Evolutionary conservation across 2,113 vertebrate species (phyloP).

Genomic region (Oenanthe oenanthe): DNA sequence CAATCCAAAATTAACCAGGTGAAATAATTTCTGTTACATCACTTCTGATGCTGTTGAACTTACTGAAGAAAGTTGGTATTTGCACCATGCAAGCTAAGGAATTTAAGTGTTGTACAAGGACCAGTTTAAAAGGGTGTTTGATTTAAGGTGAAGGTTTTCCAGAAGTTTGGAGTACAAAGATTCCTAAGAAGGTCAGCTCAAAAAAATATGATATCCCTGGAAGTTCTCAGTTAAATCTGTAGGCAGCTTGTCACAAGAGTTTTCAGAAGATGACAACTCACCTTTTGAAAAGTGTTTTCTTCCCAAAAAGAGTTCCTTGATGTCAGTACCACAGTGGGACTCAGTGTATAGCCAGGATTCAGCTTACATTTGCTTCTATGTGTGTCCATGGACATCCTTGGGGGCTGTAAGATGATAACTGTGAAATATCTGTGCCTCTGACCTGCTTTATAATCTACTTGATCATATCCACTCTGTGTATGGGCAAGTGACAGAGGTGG

Average conservation of each 20-base stretch:
- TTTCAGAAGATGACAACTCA: not conserved
- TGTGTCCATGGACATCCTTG: not conserved
- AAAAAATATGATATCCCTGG: not conserved
- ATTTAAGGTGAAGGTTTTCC: not conserved
- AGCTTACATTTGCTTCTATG: fast-evolving
- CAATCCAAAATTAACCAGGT: not conserved
- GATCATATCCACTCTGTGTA: not conserved
- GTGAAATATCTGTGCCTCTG: not conserved
- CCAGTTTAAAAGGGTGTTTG: not conserved
- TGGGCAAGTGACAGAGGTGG: not conserved
- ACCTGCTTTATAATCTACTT: not conserved
- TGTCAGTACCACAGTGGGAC: not conserved
- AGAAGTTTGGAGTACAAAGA: not conserved
- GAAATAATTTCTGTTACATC: not conserved
- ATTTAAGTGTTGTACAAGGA: not conserved
- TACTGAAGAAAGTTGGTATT: not conserved
- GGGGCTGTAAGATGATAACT: not conserved
- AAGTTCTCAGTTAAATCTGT: not conserved
- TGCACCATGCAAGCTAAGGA: fast-evolving
- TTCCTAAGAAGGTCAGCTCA: not conserved
- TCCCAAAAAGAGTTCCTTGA: not conserved
- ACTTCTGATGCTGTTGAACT: not conserved
- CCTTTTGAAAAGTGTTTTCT: not conserved
- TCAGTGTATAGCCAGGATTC: not conserved
- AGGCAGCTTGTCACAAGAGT: not conserved